Base-by-base conservation (phyloP, 2,797 vertebrate species). In the Triplophysa bombifrons region DNA sequence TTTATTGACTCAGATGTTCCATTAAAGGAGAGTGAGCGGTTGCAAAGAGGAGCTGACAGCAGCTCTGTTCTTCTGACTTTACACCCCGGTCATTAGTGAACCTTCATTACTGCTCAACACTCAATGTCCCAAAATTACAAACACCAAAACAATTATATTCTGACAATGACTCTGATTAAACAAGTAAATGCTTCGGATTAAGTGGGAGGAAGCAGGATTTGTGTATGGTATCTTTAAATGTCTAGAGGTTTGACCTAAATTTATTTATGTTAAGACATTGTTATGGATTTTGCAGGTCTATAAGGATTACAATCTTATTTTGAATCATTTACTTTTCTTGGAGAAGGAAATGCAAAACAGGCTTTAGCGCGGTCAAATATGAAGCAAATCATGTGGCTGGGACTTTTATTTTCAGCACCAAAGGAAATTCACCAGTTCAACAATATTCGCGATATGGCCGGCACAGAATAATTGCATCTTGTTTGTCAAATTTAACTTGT, bases 1-100 rank as follows among this genome's bases (percentile, higher is more conserved):
- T 93, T 91, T 92, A 93, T 93, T 92, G 91, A 93, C 90, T 93
- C 88, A 84, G 88, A 92, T 93, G 90, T 92, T 93, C 92, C 91
- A 93, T 94, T 93, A 91, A 83, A 82, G 65, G 82, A 84, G 81
- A 90, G 86, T 81, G 86, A 88, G 85, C 88, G 83, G 88, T 86
- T 86, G 88, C 90, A 92, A 93, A 93, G 90, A 87, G 89, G 84
- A 89, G 87, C 85, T 90, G 92, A 90, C 91, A 91, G 92, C 89
- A 83, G 88, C 85, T 87, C 84, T 88, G 88, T 86, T 80, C 82
- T 82, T 86, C 86, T 90, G 92, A 88, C 88, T 87, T 91, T 90
- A 91, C 88, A 87, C 87, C 80, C 75, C 83, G 90, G 86, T 90
- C 90, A 93, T 93, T 93, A 93, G 91, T 84, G 76, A 84, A 86